Conservation (phyloP, 2,113 vertebrate species). For the Thalassoma bifasciatum region DNA sequence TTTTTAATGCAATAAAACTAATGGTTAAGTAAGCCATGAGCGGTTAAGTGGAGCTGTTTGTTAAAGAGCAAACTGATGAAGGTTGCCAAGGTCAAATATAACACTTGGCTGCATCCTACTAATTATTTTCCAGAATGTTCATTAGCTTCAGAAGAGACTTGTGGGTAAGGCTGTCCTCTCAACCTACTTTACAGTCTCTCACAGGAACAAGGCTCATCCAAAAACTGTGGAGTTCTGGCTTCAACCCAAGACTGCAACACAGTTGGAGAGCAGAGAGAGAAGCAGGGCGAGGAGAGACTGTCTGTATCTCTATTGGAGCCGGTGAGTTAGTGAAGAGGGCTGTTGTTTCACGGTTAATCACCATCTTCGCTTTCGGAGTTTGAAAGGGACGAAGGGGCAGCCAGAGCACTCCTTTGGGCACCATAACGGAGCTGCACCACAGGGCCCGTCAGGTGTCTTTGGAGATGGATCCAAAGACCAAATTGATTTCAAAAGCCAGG, state of each 20-base stretch:
- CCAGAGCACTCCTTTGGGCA: slow-evolving; percentile 17
- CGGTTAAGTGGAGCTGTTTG: slow-evolving; percentile 21
- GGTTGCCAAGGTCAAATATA: slow-evolving; percentile 53
- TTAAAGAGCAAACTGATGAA: slow-evolving; percentile 40
- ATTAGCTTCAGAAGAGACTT: slow-evolving; percentile 53
- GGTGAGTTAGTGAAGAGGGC: slow-evolving; percentile 45
- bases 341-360: slow-evolving; percentile 60
- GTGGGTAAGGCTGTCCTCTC: slow-evolving; percentile 54
- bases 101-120: slow-evolving; percentile 48
- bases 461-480: slow-evolving; percentile 51
- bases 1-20: not conserved
- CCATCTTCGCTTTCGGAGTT: slow-evolving; percentile 32
- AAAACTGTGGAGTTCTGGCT: slow-evolving; percentile 53
- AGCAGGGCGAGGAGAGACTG: slow-evolving; percentile 30
- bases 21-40: slow-evolving; percentile 12
- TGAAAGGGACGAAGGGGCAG: slow-evolving; percentile 42
- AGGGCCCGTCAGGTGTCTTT: slow-evolving; percentile 53
- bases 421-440: slow-evolving; percentile 41
- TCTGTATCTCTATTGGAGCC: slow-evolving; percentile 31
- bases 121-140: slow-evolving; percentile 64
- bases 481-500: slow-evolving; percentile 74
- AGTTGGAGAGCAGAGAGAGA: slow-evolving; percentile 28
- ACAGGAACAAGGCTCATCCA: slow-evolving; percentile 60
- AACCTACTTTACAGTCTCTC: slow-evolving; percentile 68
- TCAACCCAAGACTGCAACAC: slow-evolving; percentile 49